Evolutionary conservation across 2,113 vertebrate species (phyloP).

Genomic region (Nothoprocta perdicaria): DNA sequence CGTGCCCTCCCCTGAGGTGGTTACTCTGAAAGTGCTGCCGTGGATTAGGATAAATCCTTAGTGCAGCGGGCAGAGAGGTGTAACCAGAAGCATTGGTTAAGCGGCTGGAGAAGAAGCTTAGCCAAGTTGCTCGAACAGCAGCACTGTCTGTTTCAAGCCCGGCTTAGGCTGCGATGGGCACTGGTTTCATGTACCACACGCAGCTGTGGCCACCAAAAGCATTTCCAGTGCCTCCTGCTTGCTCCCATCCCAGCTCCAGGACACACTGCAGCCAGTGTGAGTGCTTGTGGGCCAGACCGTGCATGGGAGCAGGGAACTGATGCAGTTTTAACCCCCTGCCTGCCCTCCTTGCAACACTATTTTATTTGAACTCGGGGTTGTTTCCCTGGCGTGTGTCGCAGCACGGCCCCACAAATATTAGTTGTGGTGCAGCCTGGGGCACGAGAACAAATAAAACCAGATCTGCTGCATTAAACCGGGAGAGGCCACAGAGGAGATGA

Average conservation of each 20-base stretch:
- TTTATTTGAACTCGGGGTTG: background rate
- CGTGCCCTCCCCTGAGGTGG: background rate
- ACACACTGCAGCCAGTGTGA: background rate
- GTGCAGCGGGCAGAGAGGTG: background rate
- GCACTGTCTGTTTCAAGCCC: background rate
- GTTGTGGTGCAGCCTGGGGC: too few species aligned
- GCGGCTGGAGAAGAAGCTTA: background rate
- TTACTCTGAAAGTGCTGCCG: background rate
- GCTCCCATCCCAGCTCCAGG: background rate
- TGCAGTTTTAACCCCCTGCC: background rate
- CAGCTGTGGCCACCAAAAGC: background rate
- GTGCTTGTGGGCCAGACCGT: background rate
- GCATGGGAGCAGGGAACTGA: background rate
- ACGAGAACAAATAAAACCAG: background rate
- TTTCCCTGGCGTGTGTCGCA: background rate
- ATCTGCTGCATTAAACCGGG: background rate
- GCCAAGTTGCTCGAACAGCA: background rate
- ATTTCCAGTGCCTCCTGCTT: background rate
- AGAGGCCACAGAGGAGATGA: background rate
- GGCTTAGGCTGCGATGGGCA: background rate
- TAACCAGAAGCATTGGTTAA: background rate
- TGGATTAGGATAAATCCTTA: background rate
- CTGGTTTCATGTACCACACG: background rate
- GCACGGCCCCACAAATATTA: background rate
- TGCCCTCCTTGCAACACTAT: background rate